These are phyloP conservation scores for Passer montanus DNA, from an alignment of 2,113 vertebrate genomes.

Conservation along the genomic window DNA sequence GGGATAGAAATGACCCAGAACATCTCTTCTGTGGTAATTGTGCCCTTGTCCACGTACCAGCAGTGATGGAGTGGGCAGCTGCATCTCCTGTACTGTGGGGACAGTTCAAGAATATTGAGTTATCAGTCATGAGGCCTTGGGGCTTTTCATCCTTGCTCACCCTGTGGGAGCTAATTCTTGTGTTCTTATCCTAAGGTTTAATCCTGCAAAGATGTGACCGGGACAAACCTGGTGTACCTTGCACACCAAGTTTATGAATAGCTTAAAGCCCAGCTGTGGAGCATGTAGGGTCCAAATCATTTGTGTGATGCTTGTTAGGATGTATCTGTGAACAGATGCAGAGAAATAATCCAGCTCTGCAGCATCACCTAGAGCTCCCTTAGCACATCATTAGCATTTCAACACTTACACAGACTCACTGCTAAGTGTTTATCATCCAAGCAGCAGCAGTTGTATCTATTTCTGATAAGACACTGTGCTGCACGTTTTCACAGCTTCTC, in stretches of 20 bases:
- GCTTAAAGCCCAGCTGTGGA: background rate
- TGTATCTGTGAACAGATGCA: background rate
- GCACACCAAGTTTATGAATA: background rate
- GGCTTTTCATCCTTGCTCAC: background rate
- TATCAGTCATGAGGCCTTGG: background rate
- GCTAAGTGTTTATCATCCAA: background rate
- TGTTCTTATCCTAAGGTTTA: background rate
- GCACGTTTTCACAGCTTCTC: background rate
- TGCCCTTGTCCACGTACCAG: background rate
- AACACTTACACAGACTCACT: background rate
- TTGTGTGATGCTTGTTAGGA: background rate
- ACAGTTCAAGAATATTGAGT: rapidly evolving
- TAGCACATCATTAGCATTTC: conserved; percentile 8
- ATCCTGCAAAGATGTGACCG: background rate
- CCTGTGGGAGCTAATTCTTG: background rate
- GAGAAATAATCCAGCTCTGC: background rate
- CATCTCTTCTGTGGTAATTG: background rate
- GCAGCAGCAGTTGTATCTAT: background rate
- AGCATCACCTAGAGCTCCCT: background rate
- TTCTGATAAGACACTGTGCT: background rate
- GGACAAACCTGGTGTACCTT: background rate
- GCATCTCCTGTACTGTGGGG: background rate
- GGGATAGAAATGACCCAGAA: background rate
- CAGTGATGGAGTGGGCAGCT: background rate
- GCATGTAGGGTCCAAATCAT: background rate